A percentile compares a stretch with the other conserved stretches of the same genome.
Conservation (phyloP, 2,888 invertebrate species). For the Nomada fabriciana region DNA sequence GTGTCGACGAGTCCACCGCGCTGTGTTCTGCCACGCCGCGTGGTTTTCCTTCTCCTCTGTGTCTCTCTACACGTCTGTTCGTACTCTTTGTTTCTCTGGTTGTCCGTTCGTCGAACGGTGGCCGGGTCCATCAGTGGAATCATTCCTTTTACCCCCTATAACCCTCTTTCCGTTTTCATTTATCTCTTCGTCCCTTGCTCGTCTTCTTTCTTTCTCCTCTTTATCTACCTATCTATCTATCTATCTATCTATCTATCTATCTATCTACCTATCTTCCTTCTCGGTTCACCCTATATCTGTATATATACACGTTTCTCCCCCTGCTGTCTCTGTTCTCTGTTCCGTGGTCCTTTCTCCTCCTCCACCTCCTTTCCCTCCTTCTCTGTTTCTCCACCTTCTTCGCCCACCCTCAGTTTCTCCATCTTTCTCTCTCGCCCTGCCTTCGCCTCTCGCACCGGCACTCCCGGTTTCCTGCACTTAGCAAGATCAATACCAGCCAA, state of each 20-base stretch:
- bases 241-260: slow-evolving; percentile 40
- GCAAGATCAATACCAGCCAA: slow-evolving; percentile 87
- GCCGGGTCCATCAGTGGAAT: slow-evolving; percentile 41
- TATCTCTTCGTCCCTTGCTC: slow-evolving; percentile 19
- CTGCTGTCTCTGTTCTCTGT: slow-evolving; percentile 28
- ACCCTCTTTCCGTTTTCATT: slow-evolving; percentile 41
- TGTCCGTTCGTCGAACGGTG: slow-evolving; percentile 50
- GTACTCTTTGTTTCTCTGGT: slow-evolving; percentile 42
- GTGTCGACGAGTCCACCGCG: slow-evolving; percentile 23
- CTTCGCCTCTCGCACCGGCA: slow-evolving; percentile 77
- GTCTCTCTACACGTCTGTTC: slow-evolving; percentile 32
- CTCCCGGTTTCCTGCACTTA: slow-evolving; percentile 84
- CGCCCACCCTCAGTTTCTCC: slow-evolving; percentile 51
- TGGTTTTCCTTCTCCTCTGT: not conserved
- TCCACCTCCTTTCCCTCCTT: slow-evolving; percentile 29
- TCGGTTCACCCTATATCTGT: slow-evolving; percentile 11
- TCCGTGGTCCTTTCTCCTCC: slow-evolving; percentile 20
- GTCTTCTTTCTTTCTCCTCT: slow-evolving; percentile 61
- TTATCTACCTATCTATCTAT: slow-evolving; percentile 31
- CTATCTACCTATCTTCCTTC: slow-evolving; percentile 22
- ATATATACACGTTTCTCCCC: not conserved
- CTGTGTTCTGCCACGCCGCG: slow-evolving; percentile 5
- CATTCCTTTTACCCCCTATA: slow-evolving; percentile 51
- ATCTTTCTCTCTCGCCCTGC: slow-evolving; percentile 60
- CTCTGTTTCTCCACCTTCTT: slow-evolving; percentile 33